These are phyloP conservation scores for Scolopax bukidnonensis DNA, from an alignment of 2,797 vertebrate species.

Conservation along the genomic window DNA sequence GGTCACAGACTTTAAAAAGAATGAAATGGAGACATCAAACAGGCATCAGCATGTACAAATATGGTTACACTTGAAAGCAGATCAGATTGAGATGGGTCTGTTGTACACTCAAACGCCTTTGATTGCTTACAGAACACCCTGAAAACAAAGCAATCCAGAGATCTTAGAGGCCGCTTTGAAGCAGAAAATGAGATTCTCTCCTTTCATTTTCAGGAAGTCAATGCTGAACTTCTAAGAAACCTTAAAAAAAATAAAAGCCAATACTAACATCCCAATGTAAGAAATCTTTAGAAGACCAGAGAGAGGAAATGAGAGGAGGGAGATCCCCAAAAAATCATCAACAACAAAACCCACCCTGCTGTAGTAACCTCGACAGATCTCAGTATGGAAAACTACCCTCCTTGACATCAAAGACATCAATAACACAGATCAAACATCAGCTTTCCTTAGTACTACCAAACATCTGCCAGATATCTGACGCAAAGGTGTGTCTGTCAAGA, in stretches of 20 bases:
- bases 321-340: slow-evolving; percentile 21
- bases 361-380: not conserved
- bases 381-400: not conserved
- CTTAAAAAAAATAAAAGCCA: not conserved
- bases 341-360: not conserved
- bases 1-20: slow-evolving; percentile 33
- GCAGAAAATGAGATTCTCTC: slow-evolving; percentile 47
- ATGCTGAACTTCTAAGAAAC: not conserved
- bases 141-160: slow-evolving; percentile 27
- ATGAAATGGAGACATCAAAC: slow-evolving; percentile 39
- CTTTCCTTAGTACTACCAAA: not conserved
- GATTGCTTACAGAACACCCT: slow-evolving; percentile 26
- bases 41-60: slow-evolving; percentile 35
- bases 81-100: slow-evolving; percentile 1
- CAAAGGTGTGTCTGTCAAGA: not conserved
- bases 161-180: slow-evolving; percentile 42
- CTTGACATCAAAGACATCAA: not conserved
- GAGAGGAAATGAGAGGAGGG: not conserved
- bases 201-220: slow-evolving; percentile 25
- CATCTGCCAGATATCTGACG: not conserved
- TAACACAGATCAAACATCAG: slow-evolving; percentile 3
- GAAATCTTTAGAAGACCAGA: not conserved
- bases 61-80: slow-evolving; percentile 30
- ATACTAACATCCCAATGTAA: not conserved
- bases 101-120: not conserved